These are phyloP conservation scores for Anastrepha obliqua DNA, from an alignment of 1,140 invertebrate species.

Conservation along the genomic window DNA sequence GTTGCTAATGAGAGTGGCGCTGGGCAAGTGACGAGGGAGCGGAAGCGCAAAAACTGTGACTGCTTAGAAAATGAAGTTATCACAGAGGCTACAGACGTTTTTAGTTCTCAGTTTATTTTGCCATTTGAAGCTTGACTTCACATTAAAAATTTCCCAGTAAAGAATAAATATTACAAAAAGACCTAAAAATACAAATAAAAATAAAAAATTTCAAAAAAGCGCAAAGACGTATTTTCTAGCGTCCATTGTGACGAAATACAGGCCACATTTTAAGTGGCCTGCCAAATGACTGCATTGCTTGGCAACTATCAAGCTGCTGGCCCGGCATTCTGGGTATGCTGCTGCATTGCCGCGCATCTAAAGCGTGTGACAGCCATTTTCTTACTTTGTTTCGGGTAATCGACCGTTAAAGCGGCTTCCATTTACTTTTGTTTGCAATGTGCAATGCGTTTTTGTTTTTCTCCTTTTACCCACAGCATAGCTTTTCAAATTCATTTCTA, in stretches of 20 bases:
- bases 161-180: not conserved
- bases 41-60: no score
- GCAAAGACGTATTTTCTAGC: not conserved
- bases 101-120: not conserved
- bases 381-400: conserved; percentile 37
- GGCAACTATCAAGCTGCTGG: not conserved
- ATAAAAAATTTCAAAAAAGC: not conserved
- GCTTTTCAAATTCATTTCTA: not conserved
- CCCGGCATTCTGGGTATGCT: not conserved
- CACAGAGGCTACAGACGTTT: no score
- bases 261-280: conserved; percentile 37
- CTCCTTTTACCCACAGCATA: not conserved
- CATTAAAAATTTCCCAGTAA: not conserved
- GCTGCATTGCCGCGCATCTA: not conserved
- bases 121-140: not conserved
- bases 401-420: conserved; percentile 50
- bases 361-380: not conserved
- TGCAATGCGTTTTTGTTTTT: not conserved
- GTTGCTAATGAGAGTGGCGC: not conserved
- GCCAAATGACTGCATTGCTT: conserved; percentile 6
- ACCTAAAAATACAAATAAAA: not conserved
- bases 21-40: not conserved
- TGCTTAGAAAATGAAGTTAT: no score
- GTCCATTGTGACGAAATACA: conserved; percentile 26
- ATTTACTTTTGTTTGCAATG: conserved; percentile 41